Base-by-base conservation (phyloP, 1,140 invertebrate genomes). In the Meloidogyne hapla region DNA sequence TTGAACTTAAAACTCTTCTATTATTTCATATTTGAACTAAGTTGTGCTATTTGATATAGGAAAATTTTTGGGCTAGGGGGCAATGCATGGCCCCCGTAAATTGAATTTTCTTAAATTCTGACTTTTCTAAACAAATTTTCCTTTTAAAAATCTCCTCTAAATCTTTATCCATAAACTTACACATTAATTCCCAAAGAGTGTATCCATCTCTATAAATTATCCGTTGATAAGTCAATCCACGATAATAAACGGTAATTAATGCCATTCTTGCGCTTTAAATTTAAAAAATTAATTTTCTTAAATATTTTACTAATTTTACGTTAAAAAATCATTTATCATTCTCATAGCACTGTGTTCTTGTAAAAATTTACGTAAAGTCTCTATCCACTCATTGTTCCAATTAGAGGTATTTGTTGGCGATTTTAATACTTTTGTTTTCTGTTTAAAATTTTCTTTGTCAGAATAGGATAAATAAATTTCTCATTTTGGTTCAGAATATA, bases 161-260 rank as follows among this genome's bases (percentile, higher is more conserved):
- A n/a, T n/a, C n/a, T n/a, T n/a, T n/a, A n/a, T n/a, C n/a, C 9
- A 13, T 25, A 26, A 74, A 40, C 76, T 28, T 15, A 78, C 75
- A 70, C 4, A 78, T 48, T 15, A 78, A 80, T 18, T 70, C 68
- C 79, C 79, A 79, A 76, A 79, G 48, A 15, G 28, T 81, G 62
- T 79, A 79, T 61, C 81, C 78, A 67, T 80, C 77, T 12, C 21
- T 74, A 75, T 77, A 81, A 6, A 69, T 80, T 21, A 77, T 64
- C 9, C 63, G 61, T 65, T 79, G 69, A 18, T 69, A 45, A 1
- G 63, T 66, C 40, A 67, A 26, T 18, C 62, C 73, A 25, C 67
- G 76, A 25, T 76, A 76, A 28, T 62, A 28, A 8, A 77, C 13
- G 8, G 69, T 75, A 45, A 77, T 28, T 28, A 77, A 48, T 15